Evolutionary conservation across 1,140 invertebrate species (phyloP).

Genomic region (Archegozetes longisetosus): DNA sequence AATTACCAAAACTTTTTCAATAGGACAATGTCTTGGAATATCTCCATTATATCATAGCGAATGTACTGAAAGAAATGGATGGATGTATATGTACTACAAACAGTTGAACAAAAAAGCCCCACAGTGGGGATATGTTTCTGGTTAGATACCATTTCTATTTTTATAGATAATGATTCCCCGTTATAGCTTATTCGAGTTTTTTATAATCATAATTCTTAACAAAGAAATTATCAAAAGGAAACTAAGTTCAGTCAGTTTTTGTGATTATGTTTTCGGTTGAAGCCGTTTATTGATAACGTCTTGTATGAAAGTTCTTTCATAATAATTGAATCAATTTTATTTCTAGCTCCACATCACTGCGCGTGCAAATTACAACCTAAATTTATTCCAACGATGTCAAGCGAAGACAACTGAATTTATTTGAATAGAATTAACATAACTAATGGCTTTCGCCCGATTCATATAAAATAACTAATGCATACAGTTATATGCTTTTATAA

Average conservation of each 20-base stretch:
- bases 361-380: slow-evolving; percentile 23
- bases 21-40: slow-evolving; percentile 17
- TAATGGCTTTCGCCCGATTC: neutral
- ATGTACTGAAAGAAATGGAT: slow-evolving; percentile 22
- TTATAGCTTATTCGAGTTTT: neutral
- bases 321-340: too few species aligned
- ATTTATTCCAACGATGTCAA: neutral
- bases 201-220: too few species aligned
- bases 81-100: slow-evolving; percentile 23
- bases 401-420: neutral
- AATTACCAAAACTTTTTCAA: neutral
- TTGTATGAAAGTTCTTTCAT: too few species aligned
- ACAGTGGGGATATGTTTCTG: slow-evolving; percentile 17
- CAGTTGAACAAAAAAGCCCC: slow-evolving; percentile 14
- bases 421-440: too few species aligned
- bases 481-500: too few species aligned
- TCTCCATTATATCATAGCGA: slow-evolving; percentile 19
- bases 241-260: too few species aligned
- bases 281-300: too few species aligned
- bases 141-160: neutral
- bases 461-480: neutral
- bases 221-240: too few species aligned
- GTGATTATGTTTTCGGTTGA: too few species aligned
- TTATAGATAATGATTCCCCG: neutral
- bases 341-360: slow-evolving; percentile 21